These are phyloP conservation scores for Eriocheir sinensis DNA, from an alignment of 1,140 invertebrate genomes.

Conservation along the genomic window DNA sequence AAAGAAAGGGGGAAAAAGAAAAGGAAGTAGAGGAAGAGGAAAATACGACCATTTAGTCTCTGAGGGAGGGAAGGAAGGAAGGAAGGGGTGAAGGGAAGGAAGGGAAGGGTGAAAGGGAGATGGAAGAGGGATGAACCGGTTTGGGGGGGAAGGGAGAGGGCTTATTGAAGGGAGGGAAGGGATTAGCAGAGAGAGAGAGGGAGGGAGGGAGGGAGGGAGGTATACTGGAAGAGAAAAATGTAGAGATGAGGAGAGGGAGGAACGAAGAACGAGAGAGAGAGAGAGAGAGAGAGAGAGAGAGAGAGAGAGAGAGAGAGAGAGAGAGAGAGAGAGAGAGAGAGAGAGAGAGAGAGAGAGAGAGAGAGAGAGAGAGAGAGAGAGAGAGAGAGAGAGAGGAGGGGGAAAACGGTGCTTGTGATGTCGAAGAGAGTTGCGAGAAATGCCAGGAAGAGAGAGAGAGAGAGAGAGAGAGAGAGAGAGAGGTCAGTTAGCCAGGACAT, in stretches of 20 bases:
- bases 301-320: not conserved
- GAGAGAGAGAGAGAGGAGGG: conserved; percentile 20
- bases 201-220: not conserved
- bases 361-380: conserved; percentile 20
- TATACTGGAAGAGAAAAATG: not conserved
- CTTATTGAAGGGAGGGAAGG: not conserved
- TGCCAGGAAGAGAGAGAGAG: too few species aligned
- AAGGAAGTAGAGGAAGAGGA: too few species aligned
- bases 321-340: conserved; percentile 19
- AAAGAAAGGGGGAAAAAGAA: too few species aligned
- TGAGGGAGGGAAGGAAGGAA: not conserved
- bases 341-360: conserved; percentile 14
- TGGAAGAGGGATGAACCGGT: not conserved
- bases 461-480: too few species aligned
- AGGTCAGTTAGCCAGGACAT: not conserved
- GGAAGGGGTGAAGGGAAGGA: not conserved
- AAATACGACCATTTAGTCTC: too few species aligned
- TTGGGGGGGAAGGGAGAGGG: not conserved
- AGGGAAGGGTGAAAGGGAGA: not conserved
- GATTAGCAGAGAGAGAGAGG: not conserved
- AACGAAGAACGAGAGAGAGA: not conserved
- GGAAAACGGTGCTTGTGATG: not conserved
- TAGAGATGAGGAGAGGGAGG: not conserved
- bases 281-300: not conserved
- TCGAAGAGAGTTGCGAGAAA: not conserved